Evolutionary conservation across 2,797 vertebrate species (phyloP).

Genomic region (Peromyscus eremicus): DNA sequence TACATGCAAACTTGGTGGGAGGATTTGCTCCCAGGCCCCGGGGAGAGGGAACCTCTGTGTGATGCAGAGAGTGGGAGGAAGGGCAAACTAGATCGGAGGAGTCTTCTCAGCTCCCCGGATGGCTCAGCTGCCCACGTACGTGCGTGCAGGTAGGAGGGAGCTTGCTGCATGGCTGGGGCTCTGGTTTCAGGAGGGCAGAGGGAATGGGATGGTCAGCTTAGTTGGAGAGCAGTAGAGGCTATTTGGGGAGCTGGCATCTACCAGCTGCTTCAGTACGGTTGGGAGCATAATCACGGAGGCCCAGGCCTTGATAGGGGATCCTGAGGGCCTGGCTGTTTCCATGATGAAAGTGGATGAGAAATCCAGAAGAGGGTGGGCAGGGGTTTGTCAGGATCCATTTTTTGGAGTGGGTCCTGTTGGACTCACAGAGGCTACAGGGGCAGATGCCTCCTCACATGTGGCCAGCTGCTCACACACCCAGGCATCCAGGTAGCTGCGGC

Average conservation of each 20-base stretch:
- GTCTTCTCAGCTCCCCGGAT: background rate
- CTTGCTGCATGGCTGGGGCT: background rate
- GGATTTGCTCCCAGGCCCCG: background rate
- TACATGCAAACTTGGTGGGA: background rate
- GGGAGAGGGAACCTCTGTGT: background rate
- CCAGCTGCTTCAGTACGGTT: background rate
- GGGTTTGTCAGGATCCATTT: background rate
- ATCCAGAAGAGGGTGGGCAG: background rate
- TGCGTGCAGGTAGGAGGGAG: no score
- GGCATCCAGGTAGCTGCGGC: background rate
- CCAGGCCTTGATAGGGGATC: background rate
- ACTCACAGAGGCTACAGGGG: fast-evolving
- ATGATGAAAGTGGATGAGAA: background rate
- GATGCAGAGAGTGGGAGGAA: no score
- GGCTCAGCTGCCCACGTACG: background rate
- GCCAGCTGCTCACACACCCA: conserved; percentile 80
- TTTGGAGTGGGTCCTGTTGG: background rate
- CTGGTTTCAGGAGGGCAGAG: background rate
- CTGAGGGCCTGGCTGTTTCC: background rate
- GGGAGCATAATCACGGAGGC: background rate
- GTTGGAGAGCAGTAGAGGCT: background rate
- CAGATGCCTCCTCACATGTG: background rate
- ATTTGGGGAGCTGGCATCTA: background rate
- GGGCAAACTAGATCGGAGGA: background rate
- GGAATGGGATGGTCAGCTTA: background rate